Evolutionary conservation across 2,113 vertebrate species (phyloP).

Genomic region (Eclectus roratus): DNA sequence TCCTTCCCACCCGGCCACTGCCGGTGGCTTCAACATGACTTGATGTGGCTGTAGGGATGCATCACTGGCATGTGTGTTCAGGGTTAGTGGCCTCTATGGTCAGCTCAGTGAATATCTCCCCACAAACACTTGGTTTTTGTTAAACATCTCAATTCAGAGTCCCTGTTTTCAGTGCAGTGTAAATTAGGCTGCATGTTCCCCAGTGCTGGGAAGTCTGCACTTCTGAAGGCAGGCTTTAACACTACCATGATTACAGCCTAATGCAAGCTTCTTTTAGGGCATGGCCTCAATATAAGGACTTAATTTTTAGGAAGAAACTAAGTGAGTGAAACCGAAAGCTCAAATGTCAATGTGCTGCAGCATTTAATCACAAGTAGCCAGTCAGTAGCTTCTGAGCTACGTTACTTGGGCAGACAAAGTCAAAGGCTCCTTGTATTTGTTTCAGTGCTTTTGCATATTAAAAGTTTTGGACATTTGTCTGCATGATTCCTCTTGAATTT

Average conservation of each 20-base stretch:
- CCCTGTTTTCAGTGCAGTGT: not conserved
- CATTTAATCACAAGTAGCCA: not conserved
- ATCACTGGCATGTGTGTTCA: not conserved
- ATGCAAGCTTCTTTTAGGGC: slow-evolving; percentile 21
- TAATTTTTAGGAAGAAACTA: slow-evolving; percentile 37
- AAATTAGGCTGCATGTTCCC: not conserved
- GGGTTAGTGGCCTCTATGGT: not conserved
- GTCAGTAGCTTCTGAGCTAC: not conserved
- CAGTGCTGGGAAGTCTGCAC: not conserved
- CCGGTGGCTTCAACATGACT: not conserved
- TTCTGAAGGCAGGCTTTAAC: slow-evolving; percentile 48
- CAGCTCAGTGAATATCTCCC: not conserved
- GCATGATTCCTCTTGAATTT: not conserved
- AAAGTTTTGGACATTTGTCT: not conserved
- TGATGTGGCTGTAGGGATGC: not conserved
- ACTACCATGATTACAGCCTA: slow-evolving; percentile 1
- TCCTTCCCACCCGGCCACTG: not conserved
- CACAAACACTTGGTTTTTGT: not conserved
- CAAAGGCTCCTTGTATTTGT: not conserved
- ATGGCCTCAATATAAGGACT: slow-evolving; percentile 46
- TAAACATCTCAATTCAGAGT: not conserved
- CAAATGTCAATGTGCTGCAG: not conserved
- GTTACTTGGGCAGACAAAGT: not conserved
- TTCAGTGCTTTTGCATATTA: not conserved
- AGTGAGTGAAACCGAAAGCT: not conserved